Evolutionary conservation across 2,113 vertebrate species (phyloP).

Genomic region (Acinonyx jubatus): DNA sequence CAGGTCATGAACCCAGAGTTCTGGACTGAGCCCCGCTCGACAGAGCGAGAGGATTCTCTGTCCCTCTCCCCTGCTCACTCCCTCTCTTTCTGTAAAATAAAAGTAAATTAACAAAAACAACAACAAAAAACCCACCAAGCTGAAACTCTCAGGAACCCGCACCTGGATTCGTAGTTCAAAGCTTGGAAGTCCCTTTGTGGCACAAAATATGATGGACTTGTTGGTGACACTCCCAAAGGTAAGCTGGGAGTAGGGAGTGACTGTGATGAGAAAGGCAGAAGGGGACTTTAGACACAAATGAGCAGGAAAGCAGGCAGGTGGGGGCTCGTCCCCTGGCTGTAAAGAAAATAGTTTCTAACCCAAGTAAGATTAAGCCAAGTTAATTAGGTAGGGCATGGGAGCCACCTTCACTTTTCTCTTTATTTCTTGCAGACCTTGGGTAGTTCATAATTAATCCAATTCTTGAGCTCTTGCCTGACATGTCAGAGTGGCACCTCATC

Average conservation of each 20-base stretch:
- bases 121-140: background rate
- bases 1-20: too few relatives aligned
- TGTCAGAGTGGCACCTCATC: background rate
- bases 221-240: background rate
- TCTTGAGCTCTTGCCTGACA: background rate
- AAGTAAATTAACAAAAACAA: too few relatives aligned
- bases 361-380: background rate
- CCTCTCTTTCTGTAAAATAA: too few relatives aligned
- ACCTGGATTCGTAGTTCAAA: background rate
- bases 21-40: too few relatives aligned
- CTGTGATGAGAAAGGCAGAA: background rate
- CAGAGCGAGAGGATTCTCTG: too few relatives aligned
- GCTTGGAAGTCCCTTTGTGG: background rate
- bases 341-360: background rate
- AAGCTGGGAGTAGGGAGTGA: background rate
- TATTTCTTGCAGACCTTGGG: background rate
- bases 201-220: background rate
- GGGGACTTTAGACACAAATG: background rate
- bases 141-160: background rate
- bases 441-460: background rate
- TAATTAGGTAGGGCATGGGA: background rate
- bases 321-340: background rate
- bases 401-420: background rate
- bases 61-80: too few relatives aligned
- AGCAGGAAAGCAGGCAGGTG: background rate